A percentile compares a stretch with the other conserved stretches of the same genome.
These are phyloP conservation scores for Neosilurus hyrtlii DNA, from an alignment of 2,797 vertebrate species.

Conservation along the genomic window DNA sequence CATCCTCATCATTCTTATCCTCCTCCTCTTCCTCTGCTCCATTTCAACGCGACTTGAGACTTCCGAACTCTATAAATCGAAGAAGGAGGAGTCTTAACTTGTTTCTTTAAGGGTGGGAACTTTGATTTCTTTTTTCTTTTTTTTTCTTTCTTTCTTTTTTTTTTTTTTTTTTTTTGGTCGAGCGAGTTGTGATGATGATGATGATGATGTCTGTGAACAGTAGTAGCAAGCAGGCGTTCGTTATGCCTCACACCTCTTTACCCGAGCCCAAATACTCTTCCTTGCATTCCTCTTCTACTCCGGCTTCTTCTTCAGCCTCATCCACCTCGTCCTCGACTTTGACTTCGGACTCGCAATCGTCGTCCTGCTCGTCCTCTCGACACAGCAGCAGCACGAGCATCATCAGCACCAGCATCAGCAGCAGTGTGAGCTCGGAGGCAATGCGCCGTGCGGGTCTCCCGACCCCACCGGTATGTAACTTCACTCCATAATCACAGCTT, in stretches of 20 bases:
- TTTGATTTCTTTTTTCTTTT: constrained; percentile 20
- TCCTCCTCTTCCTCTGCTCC: constrained; percentile 45
- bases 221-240: constrained; percentile 90
- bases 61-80: constrained; percentile 66
- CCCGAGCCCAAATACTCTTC: constrained; percentile 88
- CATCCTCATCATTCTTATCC: constrained; percentile 46
- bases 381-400: constrained; percentile 78
- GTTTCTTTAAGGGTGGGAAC: constrained; percentile 51
- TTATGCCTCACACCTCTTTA: constrained; percentile 88
- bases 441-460: constrained; percentile 95
- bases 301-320: constrained; percentile 60
- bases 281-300: constrained; percentile 81
- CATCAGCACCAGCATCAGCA: constrained; percentile 60
- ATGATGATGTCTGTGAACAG: constrained; percentile 98
- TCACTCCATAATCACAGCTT: constrained; percentile 86
- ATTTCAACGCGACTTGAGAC: constrained; percentile 66
- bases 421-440: constrained; percentile 80
- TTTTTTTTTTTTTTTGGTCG: constrained; percentile 51
- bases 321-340: constrained; percentile 73
- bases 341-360: constrained; percentile 74
- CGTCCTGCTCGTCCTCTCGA: constrained; percentile 83
- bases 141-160: neutral
- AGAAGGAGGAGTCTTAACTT: constrained; percentile 83
- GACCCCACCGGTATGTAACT: constrained; percentile 95
- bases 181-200: constrained; percentile 81